phyloP scores from a whole-genome alignment of 2,797 vertebrate species.

The Enteromius unitaeniatus region DNA sequence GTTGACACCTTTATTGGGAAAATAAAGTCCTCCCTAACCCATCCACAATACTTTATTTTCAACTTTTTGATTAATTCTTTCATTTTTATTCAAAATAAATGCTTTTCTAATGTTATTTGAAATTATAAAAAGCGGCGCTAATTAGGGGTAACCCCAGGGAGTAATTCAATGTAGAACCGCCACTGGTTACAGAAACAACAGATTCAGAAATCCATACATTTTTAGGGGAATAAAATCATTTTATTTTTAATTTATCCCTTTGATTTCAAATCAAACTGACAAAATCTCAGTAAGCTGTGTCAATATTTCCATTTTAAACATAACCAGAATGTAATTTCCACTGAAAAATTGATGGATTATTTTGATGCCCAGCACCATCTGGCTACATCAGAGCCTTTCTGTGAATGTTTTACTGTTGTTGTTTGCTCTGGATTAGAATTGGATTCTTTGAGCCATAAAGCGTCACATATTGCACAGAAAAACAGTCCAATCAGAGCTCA shows the following conservation, averaged over 20 bases:
- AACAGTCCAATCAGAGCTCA: conserved; percentile 31
- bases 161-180: too few relatives aligned
- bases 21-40: too few relatives aligned
- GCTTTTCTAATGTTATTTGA: too few relatives aligned
- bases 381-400: conserved; percentile 16
- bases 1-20: too few relatives aligned
- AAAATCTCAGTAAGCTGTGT: conserved; percentile 1
- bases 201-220: neutral
- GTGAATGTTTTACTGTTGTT: conserved; percentile 37
- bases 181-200: neutral
- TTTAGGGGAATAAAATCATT: neutral
- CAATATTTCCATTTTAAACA: neutral
- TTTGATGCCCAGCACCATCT: conserved; percentile 34
- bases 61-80: too few relatives aligned
- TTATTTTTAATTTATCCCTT: neutral
- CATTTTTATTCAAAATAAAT: too few relatives aligned
- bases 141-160: too few relatives aligned
- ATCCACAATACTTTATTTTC: too few relatives aligned
- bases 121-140: too few relatives aligned
- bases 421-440: conserved; percentile 52
- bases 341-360: conserved; percentile 34
- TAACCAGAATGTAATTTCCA: conserved; percentile 19
- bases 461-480: neutral
- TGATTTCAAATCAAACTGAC: neutral
- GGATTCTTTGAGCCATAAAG: conserved; percentile 37